Conservation (phyloP, 2,888 invertebrate genomes). For the Sepiola atlantica region DNA sequence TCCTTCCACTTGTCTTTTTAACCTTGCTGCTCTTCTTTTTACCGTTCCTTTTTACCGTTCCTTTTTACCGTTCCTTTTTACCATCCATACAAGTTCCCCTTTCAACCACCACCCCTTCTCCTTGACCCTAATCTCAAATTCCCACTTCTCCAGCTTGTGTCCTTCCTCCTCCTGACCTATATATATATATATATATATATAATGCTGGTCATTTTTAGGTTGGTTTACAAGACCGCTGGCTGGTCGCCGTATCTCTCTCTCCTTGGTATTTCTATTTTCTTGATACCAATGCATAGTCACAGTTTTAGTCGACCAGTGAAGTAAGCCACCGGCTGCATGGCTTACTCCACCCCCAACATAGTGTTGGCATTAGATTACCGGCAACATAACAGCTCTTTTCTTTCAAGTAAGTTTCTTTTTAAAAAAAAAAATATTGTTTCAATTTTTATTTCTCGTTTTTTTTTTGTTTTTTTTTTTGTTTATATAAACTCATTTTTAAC, state of each 20-base stretch:
- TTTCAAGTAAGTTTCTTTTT: not conserved
- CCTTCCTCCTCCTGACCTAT: not conserved
- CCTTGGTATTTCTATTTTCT: not conserved
- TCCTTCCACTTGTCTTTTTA: not conserved
- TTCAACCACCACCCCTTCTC: not conserved
- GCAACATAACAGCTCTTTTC: not conserved
- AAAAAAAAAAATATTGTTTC: not conserved
- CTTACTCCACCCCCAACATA: conserved; percentile 8
- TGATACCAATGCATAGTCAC: conserved; percentile 32
- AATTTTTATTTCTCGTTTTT: too few species aligned
- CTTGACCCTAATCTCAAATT: not conserved
- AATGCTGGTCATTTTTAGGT: conserved; percentile 11
- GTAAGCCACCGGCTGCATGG: not conserved
- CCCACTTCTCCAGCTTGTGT: not conserved
- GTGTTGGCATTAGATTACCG: not conserved
- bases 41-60: too few species aligned
- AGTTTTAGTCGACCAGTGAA: not conserved
- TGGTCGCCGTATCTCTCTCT: not conserved
- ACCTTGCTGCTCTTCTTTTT: too few species aligned
- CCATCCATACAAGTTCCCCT: not conserved
- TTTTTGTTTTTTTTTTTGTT: not conserved
- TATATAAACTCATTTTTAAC: not conserved
- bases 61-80: not conserved
- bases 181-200: not conserved
- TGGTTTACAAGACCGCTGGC: not conserved